phyloP scores from a whole-genome alignment of 2,888 invertebrate species.

The Rotaria socialis region DNA sequence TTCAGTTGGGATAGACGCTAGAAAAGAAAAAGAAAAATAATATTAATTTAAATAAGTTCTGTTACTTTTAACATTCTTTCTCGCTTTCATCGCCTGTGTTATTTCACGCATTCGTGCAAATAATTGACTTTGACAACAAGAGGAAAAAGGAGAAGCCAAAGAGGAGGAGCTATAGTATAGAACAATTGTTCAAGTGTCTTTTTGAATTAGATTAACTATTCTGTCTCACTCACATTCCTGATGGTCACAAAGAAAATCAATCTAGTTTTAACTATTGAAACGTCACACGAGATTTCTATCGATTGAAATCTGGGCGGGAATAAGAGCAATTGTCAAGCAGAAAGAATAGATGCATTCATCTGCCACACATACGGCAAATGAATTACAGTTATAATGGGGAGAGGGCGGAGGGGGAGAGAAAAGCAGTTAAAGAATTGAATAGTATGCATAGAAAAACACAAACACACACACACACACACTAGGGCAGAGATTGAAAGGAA shows the following conservation, averaged over 20 bases:
- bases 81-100: neutral
- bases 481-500: neutral
- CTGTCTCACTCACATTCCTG: neutral
- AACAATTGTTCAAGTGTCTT: constrained; percentile 16
- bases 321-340: neutral
- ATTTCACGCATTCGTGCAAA: constrained; percentile 11
- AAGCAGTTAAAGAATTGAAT: neutral
- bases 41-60: neutral
- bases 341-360: neutral
- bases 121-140: constrained; percentile 6
- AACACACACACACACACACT: neutral
- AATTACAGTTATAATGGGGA: neutral
- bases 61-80: neutral
- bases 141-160: neutral
- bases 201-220: neutral
- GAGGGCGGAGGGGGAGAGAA: neutral
- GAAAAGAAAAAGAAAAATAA: neutral
- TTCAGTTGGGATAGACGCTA: constrained; percentile 11
- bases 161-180: neutral
- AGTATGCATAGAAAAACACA: neutral
- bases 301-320: neutral
- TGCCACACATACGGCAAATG: neutral
- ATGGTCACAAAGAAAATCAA: neutral
- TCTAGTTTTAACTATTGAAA: constrained; percentile 11
- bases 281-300: constrained; percentile 17